Base-by-base conservation (phyloP, 2,888 invertebrate genomes). In the Agrochola litura region DNA sequence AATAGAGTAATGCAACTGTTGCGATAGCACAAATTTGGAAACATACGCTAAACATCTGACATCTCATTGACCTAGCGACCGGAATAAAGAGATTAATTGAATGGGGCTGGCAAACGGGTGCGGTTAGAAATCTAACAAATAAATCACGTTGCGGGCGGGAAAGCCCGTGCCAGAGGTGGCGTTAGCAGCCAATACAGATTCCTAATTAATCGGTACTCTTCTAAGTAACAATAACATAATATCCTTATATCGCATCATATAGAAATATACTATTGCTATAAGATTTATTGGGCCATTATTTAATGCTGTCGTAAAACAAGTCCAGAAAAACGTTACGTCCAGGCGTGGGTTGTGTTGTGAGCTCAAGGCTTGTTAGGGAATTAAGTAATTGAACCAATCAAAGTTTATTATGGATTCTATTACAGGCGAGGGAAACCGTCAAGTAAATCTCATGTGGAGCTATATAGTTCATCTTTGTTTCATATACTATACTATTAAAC, bases 381-480 rank as follows among this genome's bases (percentile, higher is more conserved):
- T 94, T 92, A 93, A 92, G 92, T 92, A 93, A 93, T 94, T 93
- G 93, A 92, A 91, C 89, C 91, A 94, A 93, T 92, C 90, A 91
- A 91, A 92, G 89, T 90, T 89, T 91, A 89, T 91, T 91, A 90
- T 90, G 90, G 79, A 83, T 88, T 79, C 72, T 75, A 76, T 82
- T 82, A 64, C 63, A 78, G 30, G 73, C 84, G 84, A 89, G 89
- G 89, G 90, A 89, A 90, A 89, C 90, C 82, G 85, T 88, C 77
- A 83, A 89, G 90, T 89, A 86, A 90, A 90, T 86, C 81, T 83
- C 83, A 83, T 85, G 86, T 80, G 60, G 72, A 82, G 79, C 61
- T 80, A 56, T 10, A 63, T 43, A 41, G 14, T 70, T 16, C 30
- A 61, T 30, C 61, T 69, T 73, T 46, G 14, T 71, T 77, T 64